phyloP scores from a whole-genome alignment of 2,113 vertebrate genomes.

The Procavia capensis region DNA sequence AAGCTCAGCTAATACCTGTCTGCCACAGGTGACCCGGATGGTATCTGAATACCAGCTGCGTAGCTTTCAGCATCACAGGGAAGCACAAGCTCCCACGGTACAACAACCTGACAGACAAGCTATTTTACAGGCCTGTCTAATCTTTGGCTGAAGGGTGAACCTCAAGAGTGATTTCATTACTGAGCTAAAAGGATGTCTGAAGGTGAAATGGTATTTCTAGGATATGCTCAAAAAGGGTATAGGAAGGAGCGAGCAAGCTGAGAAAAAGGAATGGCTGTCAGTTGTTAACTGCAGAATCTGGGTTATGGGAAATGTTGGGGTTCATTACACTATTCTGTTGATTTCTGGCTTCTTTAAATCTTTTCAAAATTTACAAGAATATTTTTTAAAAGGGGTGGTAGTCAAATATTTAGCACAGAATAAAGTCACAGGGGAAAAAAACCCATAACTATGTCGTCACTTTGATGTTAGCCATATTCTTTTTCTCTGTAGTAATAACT shows the following conservation, averaged over 20 bases:
- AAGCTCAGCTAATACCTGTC: too few relatives aligned
- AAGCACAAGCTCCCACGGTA: too few relatives aligned
- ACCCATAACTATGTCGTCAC: neutral
- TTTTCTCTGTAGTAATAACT: neutral
- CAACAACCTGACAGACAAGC: too few relatives aligned
- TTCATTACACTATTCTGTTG: neutral
- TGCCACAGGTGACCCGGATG: too few relatives aligned
- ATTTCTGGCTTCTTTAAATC: neutral
- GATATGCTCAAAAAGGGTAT: slow-evolving; percentile 1
- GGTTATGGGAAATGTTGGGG: neutral
- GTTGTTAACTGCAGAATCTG: neutral
- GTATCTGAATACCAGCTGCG: too few relatives aligned
- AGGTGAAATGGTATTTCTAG: neutral
- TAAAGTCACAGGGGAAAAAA: neutral
- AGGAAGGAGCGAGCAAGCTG: neutral
- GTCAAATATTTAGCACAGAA: slow-evolving; percentile 38
- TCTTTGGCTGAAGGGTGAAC: too few relatives aligned
- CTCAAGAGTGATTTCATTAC: too few relatives aligned
- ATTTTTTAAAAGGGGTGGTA: neutral
- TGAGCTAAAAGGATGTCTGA: too few relatives aligned
- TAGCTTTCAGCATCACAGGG: too few relatives aligned
- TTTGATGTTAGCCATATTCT: slow-evolving; percentile 9
- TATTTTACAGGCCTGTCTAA: too few relatives aligned
- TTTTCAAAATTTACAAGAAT: neutral
- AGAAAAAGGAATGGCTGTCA: neutral